These are phyloP conservation scores for Lamellibrachia luymesi DNA, from an alignment of 1,140 invertebrate species.

Conservation along the genomic window DNA sequence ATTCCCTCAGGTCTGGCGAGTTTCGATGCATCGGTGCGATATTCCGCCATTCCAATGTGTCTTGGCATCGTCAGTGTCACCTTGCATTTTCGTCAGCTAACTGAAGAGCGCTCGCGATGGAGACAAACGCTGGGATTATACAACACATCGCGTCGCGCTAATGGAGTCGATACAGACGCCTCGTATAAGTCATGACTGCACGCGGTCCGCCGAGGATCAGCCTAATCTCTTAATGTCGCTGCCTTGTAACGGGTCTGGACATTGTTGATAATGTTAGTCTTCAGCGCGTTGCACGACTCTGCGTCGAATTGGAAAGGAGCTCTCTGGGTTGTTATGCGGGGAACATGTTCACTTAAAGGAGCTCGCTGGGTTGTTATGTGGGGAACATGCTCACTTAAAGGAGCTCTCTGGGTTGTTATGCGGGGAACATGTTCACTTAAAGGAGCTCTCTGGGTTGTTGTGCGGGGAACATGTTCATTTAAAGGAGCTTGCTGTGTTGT, in stretches of 20 bases:
- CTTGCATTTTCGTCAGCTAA: background rate
- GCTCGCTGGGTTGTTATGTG: too few species aligned
- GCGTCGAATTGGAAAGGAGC: background rate
- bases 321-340: too few species aligned
- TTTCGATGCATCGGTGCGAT: background rate
- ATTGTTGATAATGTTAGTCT: background rate
- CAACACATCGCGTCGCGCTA: background rate
- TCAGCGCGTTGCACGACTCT: background rate
- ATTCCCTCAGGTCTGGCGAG: background rate
- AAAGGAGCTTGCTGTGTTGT: too few species aligned
- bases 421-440: too few species aligned
- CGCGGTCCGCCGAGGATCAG: background rate
- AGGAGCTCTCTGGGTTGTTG: too few species aligned
- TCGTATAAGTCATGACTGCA: background rate
- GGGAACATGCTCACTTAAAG: too few species aligned
- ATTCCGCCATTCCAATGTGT: background rate
- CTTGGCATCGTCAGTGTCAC: background rate
- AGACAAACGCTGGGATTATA: background rate
- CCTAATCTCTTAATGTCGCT: background rate
- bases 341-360: too few species aligned
- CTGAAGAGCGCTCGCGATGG: background rate
- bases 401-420: too few species aligned
- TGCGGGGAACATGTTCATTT: too few species aligned
- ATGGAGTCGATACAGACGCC: constrained; percentile 3
- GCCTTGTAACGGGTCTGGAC: background rate